Percentiles rank a stretch among this genome's conserved stretches.
Conservation (phyloP, 2,113 vertebrate genomes). For the Spermophilus dauricus region DNA sequence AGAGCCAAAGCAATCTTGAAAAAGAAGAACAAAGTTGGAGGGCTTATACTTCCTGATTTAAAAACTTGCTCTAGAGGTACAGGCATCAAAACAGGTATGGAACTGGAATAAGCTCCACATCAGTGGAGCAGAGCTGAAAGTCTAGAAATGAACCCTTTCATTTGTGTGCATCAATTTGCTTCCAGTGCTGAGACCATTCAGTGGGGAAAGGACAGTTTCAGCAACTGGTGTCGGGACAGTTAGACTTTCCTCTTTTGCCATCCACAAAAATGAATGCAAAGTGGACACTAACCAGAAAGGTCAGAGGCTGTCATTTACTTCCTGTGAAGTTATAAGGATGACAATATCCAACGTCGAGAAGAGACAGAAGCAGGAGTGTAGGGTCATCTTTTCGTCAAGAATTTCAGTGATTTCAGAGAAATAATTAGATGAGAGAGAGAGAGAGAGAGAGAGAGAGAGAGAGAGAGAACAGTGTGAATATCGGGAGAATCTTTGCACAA, state of each 20-base stretch:
- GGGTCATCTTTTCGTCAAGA: neutral
- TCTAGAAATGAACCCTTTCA: neutral
- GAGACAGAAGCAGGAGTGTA: neutral
- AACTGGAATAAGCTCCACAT: neutral
- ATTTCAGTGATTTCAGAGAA: neutral
- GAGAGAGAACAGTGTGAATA: neutral
- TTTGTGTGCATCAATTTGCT: neutral
- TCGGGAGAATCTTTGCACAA: neutral
- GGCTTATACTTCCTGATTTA: neutral
- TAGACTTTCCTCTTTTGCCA: neutral
- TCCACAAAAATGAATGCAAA: neutral
- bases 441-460: too few relatives aligned
- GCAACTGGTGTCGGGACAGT: neutral
- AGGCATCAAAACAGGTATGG: neutral
- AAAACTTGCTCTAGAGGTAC: neutral
- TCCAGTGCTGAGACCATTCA: neutral
- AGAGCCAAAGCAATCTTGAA: neutral
- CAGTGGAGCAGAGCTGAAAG: neutral
- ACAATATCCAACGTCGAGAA: neutral
- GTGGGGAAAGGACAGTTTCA: neutral
- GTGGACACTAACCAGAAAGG: neutral
- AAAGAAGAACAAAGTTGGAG: slow-evolving; percentile 10
- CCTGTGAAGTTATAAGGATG: neutral
- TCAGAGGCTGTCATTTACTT: neutral
- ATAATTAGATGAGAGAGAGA: neutral